Evolutionary conservation across 2,113 vertebrate genomes (phyloP).

Genomic region (Dasypus novemcinctus): DNA sequence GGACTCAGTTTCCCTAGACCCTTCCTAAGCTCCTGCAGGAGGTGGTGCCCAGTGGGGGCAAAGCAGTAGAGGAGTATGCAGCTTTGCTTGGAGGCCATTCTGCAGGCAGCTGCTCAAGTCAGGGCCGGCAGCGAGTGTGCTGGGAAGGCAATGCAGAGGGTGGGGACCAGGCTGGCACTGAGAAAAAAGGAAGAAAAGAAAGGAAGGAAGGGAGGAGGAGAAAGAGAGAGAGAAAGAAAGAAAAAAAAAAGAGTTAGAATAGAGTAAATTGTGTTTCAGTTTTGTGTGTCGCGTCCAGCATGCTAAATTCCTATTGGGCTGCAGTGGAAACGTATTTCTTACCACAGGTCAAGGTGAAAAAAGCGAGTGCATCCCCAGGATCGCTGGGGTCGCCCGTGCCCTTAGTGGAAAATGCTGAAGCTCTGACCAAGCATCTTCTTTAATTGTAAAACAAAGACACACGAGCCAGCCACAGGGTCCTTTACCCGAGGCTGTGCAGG

Average conservation of each 20-base stretch:
- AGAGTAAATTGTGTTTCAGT: background rate
- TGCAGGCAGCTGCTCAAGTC: background rate
- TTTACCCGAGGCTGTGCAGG: background rate
- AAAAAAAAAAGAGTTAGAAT: too few relatives aligned
- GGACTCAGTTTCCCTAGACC: too few relatives aligned
- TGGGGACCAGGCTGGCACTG: background rate
- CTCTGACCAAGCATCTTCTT: background rate
- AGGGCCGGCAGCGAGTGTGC: background rate
- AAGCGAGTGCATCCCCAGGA: background rate
- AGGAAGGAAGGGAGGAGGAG: background rate
- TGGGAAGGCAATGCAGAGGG: background rate
- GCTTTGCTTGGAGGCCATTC: background rate
- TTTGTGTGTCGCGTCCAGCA: background rate
- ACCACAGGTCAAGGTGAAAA: background rate
- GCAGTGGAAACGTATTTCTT: too few relatives aligned
- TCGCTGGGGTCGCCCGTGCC: background rate
- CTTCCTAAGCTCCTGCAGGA: background rate
- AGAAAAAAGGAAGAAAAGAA: background rate
- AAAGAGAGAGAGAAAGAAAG: too few relatives aligned
- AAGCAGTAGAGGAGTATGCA: background rate
- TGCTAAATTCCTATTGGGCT: too few relatives aligned
- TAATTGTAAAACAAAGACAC: background rate
- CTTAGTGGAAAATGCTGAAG: fast-evolving
- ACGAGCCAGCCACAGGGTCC: background rate
- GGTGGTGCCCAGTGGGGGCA: fast-evolving